These are phyloP conservation scores for Elmis aenea DNA, from an alignment of 2,888 invertebrate species.

Conservation along the genomic window DNA sequence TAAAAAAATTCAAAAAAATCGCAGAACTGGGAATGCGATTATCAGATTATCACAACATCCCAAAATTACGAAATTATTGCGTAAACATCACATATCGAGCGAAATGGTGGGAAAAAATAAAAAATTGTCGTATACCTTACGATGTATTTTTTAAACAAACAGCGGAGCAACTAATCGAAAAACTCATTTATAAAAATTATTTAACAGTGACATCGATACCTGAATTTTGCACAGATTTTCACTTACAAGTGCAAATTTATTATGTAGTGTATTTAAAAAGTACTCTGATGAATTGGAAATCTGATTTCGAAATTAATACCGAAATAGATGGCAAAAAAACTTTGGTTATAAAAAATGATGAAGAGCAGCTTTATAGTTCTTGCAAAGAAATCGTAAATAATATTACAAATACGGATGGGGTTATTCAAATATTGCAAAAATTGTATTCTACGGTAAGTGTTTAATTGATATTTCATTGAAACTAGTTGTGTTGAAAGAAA, in stretches of 20 bases:
- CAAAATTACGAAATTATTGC: constrained; percentile 17
- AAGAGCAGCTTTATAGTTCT: constrained; percentile 33
- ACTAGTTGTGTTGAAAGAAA: too few species aligned
- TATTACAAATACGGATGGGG: constrained; percentile 35
- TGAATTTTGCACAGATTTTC: constrained; percentile 47
- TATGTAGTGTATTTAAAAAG: constrained; percentile 42
- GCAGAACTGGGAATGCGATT: constrained; percentile 29
- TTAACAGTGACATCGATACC: constrained; percentile 37
- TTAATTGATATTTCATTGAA: too few species aligned
- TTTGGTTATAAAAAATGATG: constrained; percentile 26
- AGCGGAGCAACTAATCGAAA: constrained; percentile 15
- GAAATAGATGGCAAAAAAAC: constrained; percentile 29
- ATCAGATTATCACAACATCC: constrained; percentile 20
- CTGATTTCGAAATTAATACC: constrained; percentile 35
- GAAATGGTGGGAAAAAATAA: constrained; percentile 36
- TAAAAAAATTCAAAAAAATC: constrained; percentile 29
- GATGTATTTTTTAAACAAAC: constrained; percentile 30
- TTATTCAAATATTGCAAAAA: constrained; percentile 32
- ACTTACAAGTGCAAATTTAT: constrained; percentile 41
- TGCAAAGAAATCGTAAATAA: constrained; percentile 38
- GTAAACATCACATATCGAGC: constrained; percentile 20
- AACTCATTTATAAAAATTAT: constrained; percentile 25
- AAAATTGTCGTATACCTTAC: constrained; percentile 24
- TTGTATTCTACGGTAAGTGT: constrained; percentile 32
- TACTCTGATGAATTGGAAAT: constrained; percentile 46